Conservation (phyloP, 2,113 vertebrate genomes). For the Pipra filicauda region DNA sequence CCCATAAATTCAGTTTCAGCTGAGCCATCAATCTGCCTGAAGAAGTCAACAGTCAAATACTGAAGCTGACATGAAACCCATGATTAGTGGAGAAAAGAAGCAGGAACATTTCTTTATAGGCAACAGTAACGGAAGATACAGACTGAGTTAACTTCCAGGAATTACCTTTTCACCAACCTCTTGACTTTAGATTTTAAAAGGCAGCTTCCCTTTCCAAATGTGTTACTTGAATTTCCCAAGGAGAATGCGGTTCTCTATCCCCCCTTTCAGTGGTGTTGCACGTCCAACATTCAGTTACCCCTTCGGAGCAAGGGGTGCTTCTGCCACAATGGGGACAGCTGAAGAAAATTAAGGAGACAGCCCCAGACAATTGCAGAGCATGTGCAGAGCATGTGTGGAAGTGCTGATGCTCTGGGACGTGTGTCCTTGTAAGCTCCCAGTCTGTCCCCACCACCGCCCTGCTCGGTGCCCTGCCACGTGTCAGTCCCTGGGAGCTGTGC, state of each 20-base stretch:
- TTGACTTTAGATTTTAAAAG: background rate
- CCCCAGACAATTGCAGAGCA: background rate
- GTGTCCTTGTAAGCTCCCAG: background rate
- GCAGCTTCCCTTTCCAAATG: background rate
- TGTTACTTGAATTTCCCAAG: background rate
- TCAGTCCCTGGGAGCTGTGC: background rate
- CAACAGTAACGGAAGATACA: background rate
- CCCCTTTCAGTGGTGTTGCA: background rate
- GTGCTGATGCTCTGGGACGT: background rate
- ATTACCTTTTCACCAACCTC: background rate
- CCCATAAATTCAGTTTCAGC: background rate
- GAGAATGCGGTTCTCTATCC: accelerated
- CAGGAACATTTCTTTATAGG: background rate
- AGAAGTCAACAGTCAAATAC: background rate
- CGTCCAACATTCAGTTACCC: background rate
- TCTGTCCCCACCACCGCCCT: background rate
- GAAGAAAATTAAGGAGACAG: background rate
- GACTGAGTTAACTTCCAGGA: background rate
- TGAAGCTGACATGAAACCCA: background rate
- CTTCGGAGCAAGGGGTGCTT: background rate
- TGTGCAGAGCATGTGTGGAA: constrained; percentile 14
- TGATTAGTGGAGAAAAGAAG: background rate
- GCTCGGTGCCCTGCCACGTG: background rate
- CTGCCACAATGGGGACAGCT: background rate
- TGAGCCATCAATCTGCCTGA: background rate